A percentile compares a stretch with the other conserved stretches of the same genome.
Conservation (phyloP, 2,113 vertebrate species). For the Toxotes chatareus region DNA sequence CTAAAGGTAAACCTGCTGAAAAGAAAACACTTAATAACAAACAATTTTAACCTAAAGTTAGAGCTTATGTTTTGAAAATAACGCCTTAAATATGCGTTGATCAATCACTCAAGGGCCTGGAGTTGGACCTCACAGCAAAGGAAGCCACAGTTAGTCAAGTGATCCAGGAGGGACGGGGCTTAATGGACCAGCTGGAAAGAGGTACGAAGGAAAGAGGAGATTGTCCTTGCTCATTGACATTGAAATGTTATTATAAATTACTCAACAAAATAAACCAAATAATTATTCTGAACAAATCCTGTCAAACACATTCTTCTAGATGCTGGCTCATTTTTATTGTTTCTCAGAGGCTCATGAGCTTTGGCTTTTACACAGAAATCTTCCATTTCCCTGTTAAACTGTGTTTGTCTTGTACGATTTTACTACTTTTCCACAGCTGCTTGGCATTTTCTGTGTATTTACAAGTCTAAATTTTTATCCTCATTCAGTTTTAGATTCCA, state of each 20-base stretch:
- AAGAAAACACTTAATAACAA: neutral
- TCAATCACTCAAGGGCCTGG: conserved; percentile 83
- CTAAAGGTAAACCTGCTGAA: conserved; percentile 86
- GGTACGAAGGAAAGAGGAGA: conserved; percentile 79
- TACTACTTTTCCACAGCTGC: conserved; percentile 52
- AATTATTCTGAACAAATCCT: conserved; percentile 5
- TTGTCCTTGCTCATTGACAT: neutral
- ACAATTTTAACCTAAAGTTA: neutral
- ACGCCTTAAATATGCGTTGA: neutral
- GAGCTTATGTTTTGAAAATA: neutral
- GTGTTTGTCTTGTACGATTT: conserved; percentile 37
- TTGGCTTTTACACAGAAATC: conserved; percentile 15
- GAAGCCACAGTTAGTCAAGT: conserved; percentile 82
- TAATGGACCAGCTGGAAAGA: conserved; percentile 90
- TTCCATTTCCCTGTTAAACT: conserved; percentile 37
- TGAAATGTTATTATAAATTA: neutral
- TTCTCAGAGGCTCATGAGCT: neutral
- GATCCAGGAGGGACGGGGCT: conserved; percentile 80
- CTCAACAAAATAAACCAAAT: neutral
- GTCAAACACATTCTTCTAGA: neutral
- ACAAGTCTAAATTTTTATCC: conserved; percentile 21
- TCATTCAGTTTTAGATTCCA: conserved; percentile 39
- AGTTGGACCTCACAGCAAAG: conserved; percentile 85
- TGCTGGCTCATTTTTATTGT: neutral
- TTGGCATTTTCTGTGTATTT: conserved; percentile 60